phyloP scores from a whole-genome alignment of 2,797 vertebrate genomes.

The Apodemus agrarius region DNA sequence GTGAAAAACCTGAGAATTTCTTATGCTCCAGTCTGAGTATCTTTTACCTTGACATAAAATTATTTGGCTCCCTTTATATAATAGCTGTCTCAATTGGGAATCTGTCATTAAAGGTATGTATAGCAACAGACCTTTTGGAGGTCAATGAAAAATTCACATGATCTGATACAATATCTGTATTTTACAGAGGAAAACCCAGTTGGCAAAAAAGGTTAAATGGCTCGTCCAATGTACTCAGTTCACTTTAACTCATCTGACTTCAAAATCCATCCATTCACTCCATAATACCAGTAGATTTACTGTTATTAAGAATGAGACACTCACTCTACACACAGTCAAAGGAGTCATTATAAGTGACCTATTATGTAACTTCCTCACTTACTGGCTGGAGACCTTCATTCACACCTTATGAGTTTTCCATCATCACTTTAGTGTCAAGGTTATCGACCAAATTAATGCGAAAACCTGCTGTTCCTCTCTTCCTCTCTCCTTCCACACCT shows the following conservation, averaged over 20 bases:
- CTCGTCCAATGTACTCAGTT: not conserved
- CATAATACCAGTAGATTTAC: conserved; percentile 37
- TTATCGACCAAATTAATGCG: conserved; percentile 47
- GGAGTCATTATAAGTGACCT: conserved; percentile 30
- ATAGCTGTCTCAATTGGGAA: not conserved
- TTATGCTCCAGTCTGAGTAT: not conserved
- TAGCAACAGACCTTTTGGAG: not conserved
- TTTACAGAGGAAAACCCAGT: conserved; percentile 45
- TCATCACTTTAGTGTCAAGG: conserved; percentile 66
- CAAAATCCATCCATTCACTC: conserved; percentile 34
- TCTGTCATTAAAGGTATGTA: not conserved
- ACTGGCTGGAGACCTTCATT: conserved; percentile 62
- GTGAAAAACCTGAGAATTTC: not conserved
- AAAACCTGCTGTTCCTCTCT: conserved; percentile 73
- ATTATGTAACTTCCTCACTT: conserved; percentile 60
- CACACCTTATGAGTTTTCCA: conserved; percentile 61
- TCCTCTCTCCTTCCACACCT: not conserved
- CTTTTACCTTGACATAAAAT: not conserved
- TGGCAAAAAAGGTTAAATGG: conserved; percentile 56
- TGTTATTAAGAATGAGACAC: conserved; percentile 32
- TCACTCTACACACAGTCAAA: conserved; percentile 35
- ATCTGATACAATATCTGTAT: not conserved
- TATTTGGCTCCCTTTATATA: not conserved
- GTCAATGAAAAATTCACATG: not conserved
- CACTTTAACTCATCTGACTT: conserved; percentile 47